Evolutionary conservation across 2,797 vertebrate genomes (phyloP), one percentile per base, ranked within the genome.

Genomic region (Macropus fuliginosus): DNA sequence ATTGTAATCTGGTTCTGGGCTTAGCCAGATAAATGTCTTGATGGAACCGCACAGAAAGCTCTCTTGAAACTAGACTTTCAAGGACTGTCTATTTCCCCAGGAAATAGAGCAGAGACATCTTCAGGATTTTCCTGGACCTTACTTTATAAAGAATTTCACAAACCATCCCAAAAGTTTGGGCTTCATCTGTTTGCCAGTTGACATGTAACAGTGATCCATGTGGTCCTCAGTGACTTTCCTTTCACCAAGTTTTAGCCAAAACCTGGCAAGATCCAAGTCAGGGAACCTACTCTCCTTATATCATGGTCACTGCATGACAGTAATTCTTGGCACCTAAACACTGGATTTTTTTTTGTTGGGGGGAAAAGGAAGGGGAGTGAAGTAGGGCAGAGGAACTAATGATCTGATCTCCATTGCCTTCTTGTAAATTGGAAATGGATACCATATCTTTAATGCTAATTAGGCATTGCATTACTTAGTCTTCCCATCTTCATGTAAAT

Each of bases 391-490:
- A 87, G 13, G 96, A 97, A 96, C 93, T 96, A 98, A 97, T 16
- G 54, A 97, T 98, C 98, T 98, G 98, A 98, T 98, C 95, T 96
- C 95, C 91, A 95, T 98, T 98, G 97, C 97, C 94, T 98, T 98
- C 56, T 3, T 94, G 96, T 98, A 98, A 97, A 98, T 98, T 98
- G 97, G 97, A 98, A 98, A 98, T 98, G 97, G 98, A 98, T 98
- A 98, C 98, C 98, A 98, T 98, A 98, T 98, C 98, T 98, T 98
- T 98, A 98, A 98, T 98, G 98, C 96, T 99, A 99, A 99, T 99
- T 99, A 98, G 97, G 96, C 98, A 97, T 96, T 97, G 95, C 98
- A 97, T 98, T 98, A 96, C 98, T 98, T 98, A 98, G 98, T 98
- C 98, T 99, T 99, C 98, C 97, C 98, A 98, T 98, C 98, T 98